phyloP scores from a whole-genome alignment of 1,140 invertebrate genomes.

The Bicyclus anynana region DNA sequence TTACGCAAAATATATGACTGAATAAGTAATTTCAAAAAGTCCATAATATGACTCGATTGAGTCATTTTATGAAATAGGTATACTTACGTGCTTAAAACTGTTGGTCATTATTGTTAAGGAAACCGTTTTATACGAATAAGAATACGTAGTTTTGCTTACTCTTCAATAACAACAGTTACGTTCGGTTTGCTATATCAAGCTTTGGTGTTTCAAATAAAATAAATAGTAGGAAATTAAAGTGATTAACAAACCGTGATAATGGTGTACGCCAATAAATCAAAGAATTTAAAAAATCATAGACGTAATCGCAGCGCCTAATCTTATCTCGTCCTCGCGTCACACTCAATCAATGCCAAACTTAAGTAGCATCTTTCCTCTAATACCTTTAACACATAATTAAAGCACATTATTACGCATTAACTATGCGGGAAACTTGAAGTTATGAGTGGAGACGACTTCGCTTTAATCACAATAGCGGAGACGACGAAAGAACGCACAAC shows the following conservation, averaged over 20 bases:
- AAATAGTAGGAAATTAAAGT: background rate
- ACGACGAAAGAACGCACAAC: slow-evolving; percentile 37
- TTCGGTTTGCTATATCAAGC: too few species aligned
- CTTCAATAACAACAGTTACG: too few species aligned
- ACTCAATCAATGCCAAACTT: slow-evolving; percentile 72
- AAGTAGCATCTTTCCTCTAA: slow-evolving; percentile 45
- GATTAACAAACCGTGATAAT: background rate
- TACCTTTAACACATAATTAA: slow-evolving; percentile 26
- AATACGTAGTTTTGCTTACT: too few species aligned
- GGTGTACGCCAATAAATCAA: background rate
- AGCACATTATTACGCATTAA: slow-evolving; percentile 29
- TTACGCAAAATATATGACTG: too few species aligned
- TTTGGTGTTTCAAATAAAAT: too few species aligned
- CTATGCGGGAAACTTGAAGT: slow-evolving; percentile 45
- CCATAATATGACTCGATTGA: too few species aligned
- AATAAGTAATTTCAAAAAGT: too few species aligned
- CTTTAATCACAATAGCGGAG: slow-evolving; percentile 42
- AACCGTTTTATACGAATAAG: too few species aligned
- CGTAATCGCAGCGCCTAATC: slow-evolving; percentile 56
- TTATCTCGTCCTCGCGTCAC: slow-evolving; percentile 58
- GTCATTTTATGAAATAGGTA: too few species aligned
- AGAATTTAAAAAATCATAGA: slow-evolving; percentile 28
- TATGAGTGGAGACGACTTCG: slow-evolving; percentile 53
- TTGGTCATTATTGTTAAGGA: too few species aligned
- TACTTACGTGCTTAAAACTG: too few species aligned